A percentile compares a stretch with the other conserved stretches of the same genome.
Evolutionary conservation across 2,113 vertebrate species (phyloP).

Genomic region (Phainopepla nitens): DNA sequence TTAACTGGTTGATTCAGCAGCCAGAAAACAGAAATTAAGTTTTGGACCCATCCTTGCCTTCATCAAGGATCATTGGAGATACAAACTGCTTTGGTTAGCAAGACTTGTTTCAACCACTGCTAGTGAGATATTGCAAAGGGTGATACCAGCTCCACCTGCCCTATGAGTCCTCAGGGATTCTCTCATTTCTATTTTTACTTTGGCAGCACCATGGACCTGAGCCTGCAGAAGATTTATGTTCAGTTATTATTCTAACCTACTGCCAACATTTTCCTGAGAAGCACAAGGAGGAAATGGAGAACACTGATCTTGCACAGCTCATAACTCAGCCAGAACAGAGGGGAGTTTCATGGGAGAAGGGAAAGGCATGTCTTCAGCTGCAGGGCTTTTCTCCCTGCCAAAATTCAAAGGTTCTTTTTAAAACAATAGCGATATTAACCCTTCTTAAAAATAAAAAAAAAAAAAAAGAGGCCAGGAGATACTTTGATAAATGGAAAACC

Average conservation of each 20-base stretch:
- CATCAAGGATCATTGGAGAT: rapidly evolving
- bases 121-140: background rate
- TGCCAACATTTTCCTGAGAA: slow-evolving; percentile 19
- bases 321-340: background rate
- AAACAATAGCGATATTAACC: background rate
- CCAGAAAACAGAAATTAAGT: background rate
- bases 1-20: background rate
- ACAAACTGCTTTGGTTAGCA: background rate
- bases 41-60: background rate
- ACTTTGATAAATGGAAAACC: background rate
- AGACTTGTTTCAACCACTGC: background rate
- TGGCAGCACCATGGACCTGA: background rate
- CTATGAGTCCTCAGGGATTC: rapidly evolving
- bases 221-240: background rate
- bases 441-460: background rate
- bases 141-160: background rate
- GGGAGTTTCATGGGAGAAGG: background rate
- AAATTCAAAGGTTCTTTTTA: background rate
- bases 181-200: background rate
- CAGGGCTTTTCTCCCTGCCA: background rate
- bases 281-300: background rate
- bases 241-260: background rate
- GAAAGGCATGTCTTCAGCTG: background rate
- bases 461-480: background rate
- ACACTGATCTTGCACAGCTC: background rate